Conservation (phyloP, 2,888 invertebrate genomes). For the Tachina lurida region DNA sequence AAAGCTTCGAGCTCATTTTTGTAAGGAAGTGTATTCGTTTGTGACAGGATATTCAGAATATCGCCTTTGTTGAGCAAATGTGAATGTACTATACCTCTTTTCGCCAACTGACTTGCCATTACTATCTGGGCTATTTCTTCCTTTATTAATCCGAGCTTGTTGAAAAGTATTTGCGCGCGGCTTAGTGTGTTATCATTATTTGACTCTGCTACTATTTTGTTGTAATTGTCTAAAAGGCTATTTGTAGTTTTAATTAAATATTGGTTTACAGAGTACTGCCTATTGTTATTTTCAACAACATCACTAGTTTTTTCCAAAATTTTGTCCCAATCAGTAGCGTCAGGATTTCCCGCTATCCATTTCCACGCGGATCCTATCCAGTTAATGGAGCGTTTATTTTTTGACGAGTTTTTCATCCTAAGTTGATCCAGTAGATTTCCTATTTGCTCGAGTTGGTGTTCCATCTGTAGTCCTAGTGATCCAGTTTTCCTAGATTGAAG, state of each 20-base stretch:
- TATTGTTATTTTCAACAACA: constrained; percentile 25
- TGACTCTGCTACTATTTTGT: constrained; percentile 1
- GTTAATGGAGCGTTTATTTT: no score
- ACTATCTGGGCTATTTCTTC: no score
- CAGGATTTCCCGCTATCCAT: no score
- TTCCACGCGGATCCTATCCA: no score
- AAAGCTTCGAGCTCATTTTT: constrained; percentile 3
- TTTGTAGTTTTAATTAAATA: constrained; percentile 28
- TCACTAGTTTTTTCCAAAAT: constrained; percentile 17
- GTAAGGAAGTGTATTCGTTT: constrained; percentile 19
- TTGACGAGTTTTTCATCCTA: no score
- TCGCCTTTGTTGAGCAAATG: constrained; percentile 17
- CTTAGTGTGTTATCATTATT: neutral
- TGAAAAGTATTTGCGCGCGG: no score
- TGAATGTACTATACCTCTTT: constrained; percentile 25
- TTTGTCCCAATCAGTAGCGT: constrained; percentile 2
- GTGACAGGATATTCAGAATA: constrained; percentile 17
- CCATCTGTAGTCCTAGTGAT: neutral
- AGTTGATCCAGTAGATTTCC: neutral
- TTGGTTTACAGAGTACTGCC: constrained; percentile 25
- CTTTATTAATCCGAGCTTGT: no score
- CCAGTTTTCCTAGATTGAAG: neutral
- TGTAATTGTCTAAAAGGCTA: constrained; percentile 15
- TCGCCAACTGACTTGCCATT: no score
- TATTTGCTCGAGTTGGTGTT: constrained; percentile 4